phyloP scores from a whole-genome alignment of 2,888 invertebrate genomes.

The Andrena bucephala region DNA sequence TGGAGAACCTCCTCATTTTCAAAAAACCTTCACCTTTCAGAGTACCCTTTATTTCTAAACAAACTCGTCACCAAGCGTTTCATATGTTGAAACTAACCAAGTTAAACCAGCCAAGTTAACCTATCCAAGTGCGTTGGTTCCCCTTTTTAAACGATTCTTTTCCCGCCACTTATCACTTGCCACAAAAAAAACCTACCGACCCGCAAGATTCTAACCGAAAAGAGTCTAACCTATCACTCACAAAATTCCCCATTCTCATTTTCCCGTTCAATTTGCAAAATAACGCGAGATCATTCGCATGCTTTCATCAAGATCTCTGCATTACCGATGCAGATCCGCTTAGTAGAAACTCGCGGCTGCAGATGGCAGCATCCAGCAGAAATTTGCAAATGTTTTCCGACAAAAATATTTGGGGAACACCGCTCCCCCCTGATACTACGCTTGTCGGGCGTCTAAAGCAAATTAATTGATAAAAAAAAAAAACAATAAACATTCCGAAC shows the following conservation, averaged over 20 bases:
- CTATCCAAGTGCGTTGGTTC: too few relatives aligned
- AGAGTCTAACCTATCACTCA: too few relatives aligned
- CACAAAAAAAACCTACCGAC: too few relatives aligned
- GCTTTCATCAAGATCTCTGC: constrained; percentile 62
- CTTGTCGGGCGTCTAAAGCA: neutral
- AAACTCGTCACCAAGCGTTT: too few relatives aligned
- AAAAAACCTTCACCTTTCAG: too few relatives aligned
- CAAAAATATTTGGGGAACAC: neutral
- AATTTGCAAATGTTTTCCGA: constrained; percentile 30
- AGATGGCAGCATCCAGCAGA: constrained; percentile 79
- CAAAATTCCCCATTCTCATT: neutral
- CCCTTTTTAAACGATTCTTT: too few relatives aligned
- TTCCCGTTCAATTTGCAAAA: neutral
- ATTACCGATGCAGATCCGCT: constrained; percentile 72
- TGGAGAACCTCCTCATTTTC: too few relatives aligned
- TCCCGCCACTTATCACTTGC: too few relatives aligned
- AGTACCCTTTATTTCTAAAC: too few relatives aligned
- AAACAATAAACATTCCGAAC: neutral
- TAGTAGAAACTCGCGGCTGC: constrained; percentile 49
- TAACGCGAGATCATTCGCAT: constrained; percentile 4
- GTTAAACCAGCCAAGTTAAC: too few relatives aligned
- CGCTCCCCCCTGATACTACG: neutral
- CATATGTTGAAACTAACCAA: too few relatives aligned
- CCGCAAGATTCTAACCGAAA: too few relatives aligned
- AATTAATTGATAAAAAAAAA: neutral